Evolutionary conservation across 2,113 vertebrate genomes (phyloP), one percentile per base, ranked within the genome.

Genomic region (Corythaixoides concolor): DNA sequence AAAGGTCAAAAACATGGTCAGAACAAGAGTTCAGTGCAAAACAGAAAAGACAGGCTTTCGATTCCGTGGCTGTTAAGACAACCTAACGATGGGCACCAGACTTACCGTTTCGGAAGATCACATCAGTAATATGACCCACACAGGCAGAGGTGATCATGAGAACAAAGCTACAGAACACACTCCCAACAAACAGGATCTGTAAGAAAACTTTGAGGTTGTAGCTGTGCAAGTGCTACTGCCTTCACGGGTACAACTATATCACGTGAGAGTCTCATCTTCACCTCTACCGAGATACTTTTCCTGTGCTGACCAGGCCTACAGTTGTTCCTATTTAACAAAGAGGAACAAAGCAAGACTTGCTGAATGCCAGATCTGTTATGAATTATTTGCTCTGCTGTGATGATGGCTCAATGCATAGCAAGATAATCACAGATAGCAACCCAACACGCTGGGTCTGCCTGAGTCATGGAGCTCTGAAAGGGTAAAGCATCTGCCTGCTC

Each of bases 401-500:
- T 5, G 22, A 47, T 9, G 39, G 39, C 11, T 72, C 26, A 41
- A 33, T 21, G n/a, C 18, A 43, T 1, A 69, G 59, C 35, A 74
- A 39, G 35, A 62, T 77, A 43, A 53, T 23, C 52, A 37, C 6
- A 21, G 13, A 30, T 0, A 72, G 64, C 53, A 49, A 60, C 26
- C 19, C n/a, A 26, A 11, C 19, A 5, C 11, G 11, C 9, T 27
- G 41, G 39, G n/a, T 83, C 47, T 20, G 21, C 50, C 39, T 6
- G 23, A 39, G 53, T 8, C 3, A 0, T 18, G 33, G 32, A 63
- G 35, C 33, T 73, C 33, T 8, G 35, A n/a, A 33, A 0, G 11
- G 28, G n/a, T 72, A 7, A 62, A 30, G 35, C 30, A 53, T 9
- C 24, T 59, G 30, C 21, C 18, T 55, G 49, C 49, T 67, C 22